Percentiles rank a stretch among this genome's conserved stretches.
These are phyloP conservation scores for Gambelia wislizenii DNA, from an alignment of 2,797 vertebrate genomes.

Conservation along the genomic window DNA sequence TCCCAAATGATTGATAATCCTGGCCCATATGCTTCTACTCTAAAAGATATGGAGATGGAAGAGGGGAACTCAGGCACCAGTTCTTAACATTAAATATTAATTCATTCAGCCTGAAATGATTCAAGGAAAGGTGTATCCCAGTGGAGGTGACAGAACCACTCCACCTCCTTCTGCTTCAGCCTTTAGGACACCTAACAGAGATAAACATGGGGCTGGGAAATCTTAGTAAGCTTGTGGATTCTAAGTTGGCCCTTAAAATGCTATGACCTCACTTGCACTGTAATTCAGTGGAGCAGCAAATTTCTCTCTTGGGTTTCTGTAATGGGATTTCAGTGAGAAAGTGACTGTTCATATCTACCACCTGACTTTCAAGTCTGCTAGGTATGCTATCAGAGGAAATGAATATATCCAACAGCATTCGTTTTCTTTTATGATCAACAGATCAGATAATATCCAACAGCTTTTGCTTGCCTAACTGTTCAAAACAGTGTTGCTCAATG, in stretches of 20 bases:
- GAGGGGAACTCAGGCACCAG: neutral
- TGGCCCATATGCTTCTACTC: neutral
- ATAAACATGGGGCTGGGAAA: neutral
- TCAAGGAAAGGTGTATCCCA: neutral
- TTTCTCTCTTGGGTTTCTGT: neutral
- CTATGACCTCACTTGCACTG: neutral
- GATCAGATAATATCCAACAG: neutral
- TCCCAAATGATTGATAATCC: neutral
- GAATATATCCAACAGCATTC: too few relatives aligned
- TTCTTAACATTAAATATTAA: neutral
- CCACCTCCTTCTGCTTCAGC: neutral
- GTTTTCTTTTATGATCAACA: too few relatives aligned
- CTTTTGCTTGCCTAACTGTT: neutral
- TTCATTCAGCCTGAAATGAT: neutral
- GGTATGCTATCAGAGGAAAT: neutral
- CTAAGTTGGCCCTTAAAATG: neutral
- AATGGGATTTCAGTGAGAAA: conserved; percentile 6
- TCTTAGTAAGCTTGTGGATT: neutral
- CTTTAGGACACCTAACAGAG: neutral
- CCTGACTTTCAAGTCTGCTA: neutral
- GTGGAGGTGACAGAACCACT: neutral
- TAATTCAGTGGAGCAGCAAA: neutral
- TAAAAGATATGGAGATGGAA: neutral
- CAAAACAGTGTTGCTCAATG: neutral
- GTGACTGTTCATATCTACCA: neutral